phyloP scores from a whole-genome alignment of 2,797 vertebrate species.

The Aeoliscus strigatus region DNA sequence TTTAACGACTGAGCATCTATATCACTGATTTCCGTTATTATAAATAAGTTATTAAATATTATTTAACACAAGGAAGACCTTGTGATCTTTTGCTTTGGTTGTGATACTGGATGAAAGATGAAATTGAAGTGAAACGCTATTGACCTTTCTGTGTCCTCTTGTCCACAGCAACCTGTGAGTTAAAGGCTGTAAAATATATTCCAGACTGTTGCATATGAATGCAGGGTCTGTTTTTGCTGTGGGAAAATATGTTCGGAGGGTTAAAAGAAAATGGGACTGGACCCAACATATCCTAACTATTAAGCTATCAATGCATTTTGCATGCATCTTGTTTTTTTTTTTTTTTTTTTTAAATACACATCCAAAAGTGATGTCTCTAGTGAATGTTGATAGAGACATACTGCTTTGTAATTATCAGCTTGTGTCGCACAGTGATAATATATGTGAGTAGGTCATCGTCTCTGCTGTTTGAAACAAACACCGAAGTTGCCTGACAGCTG shows the following conservation, averaged over 20 bases:
- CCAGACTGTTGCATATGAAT: slow-evolving; percentile 22
- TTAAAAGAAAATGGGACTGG: slow-evolving; percentile 11
- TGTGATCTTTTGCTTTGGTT: slow-evolving; percentile 36
- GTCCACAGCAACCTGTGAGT: slow-evolving; percentile 18
- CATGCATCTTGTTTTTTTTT: too few relatives aligned
- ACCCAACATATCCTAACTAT: slow-evolving; percentile 13
- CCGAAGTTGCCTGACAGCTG: slow-evolving; percentile 52
- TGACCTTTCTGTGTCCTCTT: slow-evolving; percentile 23
- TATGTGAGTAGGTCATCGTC: slow-evolving; percentile 37
- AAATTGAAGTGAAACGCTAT: too few relatives aligned
- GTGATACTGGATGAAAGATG: too few relatives aligned
- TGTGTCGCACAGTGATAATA: slow-evolving; percentile 23
- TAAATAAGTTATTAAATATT: too few relatives aligned
- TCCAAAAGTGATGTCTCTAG: slow-evolving; percentile 17
- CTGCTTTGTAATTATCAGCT: slow-evolving; percentile 1
- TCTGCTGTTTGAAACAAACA: slow-evolving; percentile 39
- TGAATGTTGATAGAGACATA: slow-evolving; percentile 18
- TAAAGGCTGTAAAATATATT: too few relatives aligned
- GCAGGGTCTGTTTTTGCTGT: slow-evolving; percentile 10
- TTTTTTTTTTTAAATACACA: slow-evolving; percentile 5
- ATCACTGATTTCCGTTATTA: too few relatives aligned
- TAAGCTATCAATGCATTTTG: slow-evolving; percentile 12
- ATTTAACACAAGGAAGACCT: too few relatives aligned
- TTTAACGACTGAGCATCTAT: too few relatives aligned
- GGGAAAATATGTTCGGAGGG: slow-evolving; percentile 3